A percentile compares a stretch with the other conserved stretches of the same genome.
Evolutionary conservation across 1,140 invertebrate genomes (phyloP).

Genomic region (Epicauta chinensis): DNA sequence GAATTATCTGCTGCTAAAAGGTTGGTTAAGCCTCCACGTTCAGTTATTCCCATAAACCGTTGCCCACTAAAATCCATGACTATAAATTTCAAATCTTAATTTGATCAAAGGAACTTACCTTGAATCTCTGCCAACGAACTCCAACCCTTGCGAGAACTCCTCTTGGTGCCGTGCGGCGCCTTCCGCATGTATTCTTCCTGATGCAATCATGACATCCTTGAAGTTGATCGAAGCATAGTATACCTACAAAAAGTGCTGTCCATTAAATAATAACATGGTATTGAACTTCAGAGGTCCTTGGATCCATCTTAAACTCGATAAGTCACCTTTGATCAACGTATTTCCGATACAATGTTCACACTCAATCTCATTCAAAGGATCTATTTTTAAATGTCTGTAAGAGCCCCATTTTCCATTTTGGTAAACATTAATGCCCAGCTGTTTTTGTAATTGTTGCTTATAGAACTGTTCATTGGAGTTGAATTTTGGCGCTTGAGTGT

Average conservation of each 20-base stretch:
- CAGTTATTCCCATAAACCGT: too few relatives aligned
- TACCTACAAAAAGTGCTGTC: conserved; percentile 48
- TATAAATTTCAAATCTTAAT: conserved; percentile 72
- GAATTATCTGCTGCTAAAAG: too few relatives aligned
- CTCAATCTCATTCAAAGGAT: conserved; percentile 34
- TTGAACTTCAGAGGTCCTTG: conserved; percentile 91
- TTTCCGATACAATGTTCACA: conserved; percentile 71
- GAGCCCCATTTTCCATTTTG: conserved; percentile 58
- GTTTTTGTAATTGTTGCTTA: conserved; percentile 67
- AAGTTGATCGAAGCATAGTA: conserved; percentile 39
- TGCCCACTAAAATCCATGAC: conserved; percentile 57
- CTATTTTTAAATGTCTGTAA: conserved; percentile 32
- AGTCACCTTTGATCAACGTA: conserved; percentile 70
- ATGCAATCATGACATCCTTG: conserved; percentile 24
- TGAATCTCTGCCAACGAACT: conserved; percentile 64
- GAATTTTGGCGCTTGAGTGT: conserved; percentile 69
- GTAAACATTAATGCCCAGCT: conserved; percentile 63
- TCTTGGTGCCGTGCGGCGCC: conserved; percentile 32
- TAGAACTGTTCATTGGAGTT: conserved; percentile 62
- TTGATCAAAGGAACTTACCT: conserved; percentile 46
- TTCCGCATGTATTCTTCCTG: conserved; percentile 51
- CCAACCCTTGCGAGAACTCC: too few relatives aligned
- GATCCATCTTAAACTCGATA: conserved; percentile 80
- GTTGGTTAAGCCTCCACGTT: too few relatives aligned
- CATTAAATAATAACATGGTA: conserved; percentile 41